phyloP scores from a whole-genome alignment of 1,140 invertebrate species.

The Drosophila punjabiensis region DNA sequence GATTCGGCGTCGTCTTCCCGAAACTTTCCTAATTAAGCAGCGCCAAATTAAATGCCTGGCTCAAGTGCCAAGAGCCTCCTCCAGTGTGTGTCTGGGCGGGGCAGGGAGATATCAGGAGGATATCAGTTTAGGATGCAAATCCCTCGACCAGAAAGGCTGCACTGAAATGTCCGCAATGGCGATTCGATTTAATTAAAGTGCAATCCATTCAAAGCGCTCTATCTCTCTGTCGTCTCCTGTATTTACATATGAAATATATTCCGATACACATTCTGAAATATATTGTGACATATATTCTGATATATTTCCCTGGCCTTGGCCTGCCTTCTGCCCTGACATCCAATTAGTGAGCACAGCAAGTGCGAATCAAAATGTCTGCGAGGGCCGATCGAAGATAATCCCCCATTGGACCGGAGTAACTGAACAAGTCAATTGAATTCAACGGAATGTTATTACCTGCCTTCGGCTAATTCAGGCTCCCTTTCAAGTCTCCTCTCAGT shows the following conservation, averaged over 20 bases:
- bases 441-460: background rate
- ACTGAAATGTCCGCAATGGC: constrained; percentile 8
- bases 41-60: constrained; percentile 41
- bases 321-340: constrained; percentile 19
- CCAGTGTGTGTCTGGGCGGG: background rate
- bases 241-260: constrained; percentile 47
- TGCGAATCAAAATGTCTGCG: constrained; percentile 16
- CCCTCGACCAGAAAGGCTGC: constrained; percentile 8
- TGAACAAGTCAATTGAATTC: background rate
- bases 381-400: constrained; percentile 9
- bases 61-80: constrained; percentile 27
- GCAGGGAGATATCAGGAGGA: background rate
- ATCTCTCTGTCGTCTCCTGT: background rate
- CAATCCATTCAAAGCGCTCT: constrained; percentile 25
- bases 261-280: background rate
- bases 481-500: background rate
- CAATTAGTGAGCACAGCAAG: constrained; percentile 33
- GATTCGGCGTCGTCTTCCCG: constrained; percentile 42
- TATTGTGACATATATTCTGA: constrained; percentile 8
- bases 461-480: background rate
- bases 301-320: constrained; percentile 29
- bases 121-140: constrained; percentile 10
- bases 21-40: constrained; percentile 74
- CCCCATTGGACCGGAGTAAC: background rate
- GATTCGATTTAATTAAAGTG: constrained; percentile 49